Percentiles rank a stretch among this genome's conserved stretches.
Conservation (phyloP, 2,888 invertebrate species). For the Fragum sueziense region DNA sequence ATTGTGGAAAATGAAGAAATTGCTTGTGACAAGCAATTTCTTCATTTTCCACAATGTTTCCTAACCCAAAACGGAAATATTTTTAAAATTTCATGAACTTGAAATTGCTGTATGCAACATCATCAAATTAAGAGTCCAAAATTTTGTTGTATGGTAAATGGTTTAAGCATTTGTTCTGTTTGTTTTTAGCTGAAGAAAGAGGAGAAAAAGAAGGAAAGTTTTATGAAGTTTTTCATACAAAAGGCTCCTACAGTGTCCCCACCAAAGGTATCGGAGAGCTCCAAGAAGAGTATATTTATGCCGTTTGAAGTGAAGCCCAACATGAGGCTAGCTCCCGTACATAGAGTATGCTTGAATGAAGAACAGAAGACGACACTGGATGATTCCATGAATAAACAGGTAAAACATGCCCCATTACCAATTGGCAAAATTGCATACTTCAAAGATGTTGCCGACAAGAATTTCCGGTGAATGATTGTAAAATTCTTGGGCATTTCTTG, state of each 20-base stretch:
- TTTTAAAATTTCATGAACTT: too few species aligned
- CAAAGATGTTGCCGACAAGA: too few species aligned
- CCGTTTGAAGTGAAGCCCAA: constrained; percentile 88
- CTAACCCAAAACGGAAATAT: too few species aligned
- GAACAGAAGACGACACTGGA: constrained; percentile 64
- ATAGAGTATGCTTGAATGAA: constrained; percentile 78
- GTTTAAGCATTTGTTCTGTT: neutral
- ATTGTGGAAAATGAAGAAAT: too few species aligned
- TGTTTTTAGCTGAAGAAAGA: constrained; percentile 73
- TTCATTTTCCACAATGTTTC: too few species aligned
- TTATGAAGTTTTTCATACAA: constrained; percentile 89
- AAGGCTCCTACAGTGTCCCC: constrained; percentile 59
- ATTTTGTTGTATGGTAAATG: neutral
- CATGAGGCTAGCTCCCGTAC: constrained; percentile 92
- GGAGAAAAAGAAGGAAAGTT: constrained; percentile 90
- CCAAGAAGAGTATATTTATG: constrained; percentile 74
- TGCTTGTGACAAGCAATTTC: too few species aligned
- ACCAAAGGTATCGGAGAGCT: constrained; percentile 63
- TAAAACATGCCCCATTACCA: neutral
- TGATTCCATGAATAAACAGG: constrained; percentile 45
- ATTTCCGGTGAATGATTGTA: too few species aligned
- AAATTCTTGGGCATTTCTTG: too few species aligned
- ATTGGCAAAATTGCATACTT: neutral
- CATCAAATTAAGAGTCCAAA: neutral
- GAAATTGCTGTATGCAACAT: too few species aligned